phyloP scores from a whole-genome alignment of 2,113 vertebrate species.

The Hypocryptadius cinnamomeus region DNA sequence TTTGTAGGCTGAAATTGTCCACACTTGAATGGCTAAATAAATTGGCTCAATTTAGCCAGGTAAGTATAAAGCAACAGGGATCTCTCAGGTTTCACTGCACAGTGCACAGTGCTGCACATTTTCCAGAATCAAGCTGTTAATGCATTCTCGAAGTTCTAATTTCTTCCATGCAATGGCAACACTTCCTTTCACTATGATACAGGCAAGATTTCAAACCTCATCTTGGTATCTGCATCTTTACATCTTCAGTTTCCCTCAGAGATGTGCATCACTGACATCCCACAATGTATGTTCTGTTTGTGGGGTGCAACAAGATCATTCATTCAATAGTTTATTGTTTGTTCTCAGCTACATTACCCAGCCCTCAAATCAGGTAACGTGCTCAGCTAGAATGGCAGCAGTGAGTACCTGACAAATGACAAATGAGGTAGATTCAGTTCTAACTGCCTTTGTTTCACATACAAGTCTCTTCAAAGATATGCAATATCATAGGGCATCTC shows the following conservation, averaged over 20 bases:
- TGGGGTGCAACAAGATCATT: background rate
- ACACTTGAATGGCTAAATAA: conserved; percentile 18
- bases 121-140: conserved; percentile 13
- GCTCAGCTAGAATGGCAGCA: background rate
- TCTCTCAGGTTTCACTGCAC: background rate
- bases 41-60: background rate
- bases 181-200: background rate
- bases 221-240: conserved; percentile 21
- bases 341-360: background rate
- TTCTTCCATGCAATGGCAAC: background rate
- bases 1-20: background rate
- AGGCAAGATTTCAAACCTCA: conserved; percentile 15
- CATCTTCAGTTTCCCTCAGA: conserved; percentile 30
- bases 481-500: background rate
- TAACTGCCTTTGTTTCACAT: background rate
- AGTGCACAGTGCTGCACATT: background rate
- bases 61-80: background rate
- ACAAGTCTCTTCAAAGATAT: background rate
- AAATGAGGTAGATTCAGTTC: background rate
- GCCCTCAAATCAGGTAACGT: background rate
- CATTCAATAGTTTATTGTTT: conserved; percentile 13
- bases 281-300: conserved; percentile 27
- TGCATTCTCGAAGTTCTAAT: background rate
- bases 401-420: background rate
- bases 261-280: background rate